A percentile compares a stretch with the other conserved stretches of the same genome.
Conservation (phyloP, 2,888 invertebrate genomes). For the Mesorhabditis sp. region DNA sequence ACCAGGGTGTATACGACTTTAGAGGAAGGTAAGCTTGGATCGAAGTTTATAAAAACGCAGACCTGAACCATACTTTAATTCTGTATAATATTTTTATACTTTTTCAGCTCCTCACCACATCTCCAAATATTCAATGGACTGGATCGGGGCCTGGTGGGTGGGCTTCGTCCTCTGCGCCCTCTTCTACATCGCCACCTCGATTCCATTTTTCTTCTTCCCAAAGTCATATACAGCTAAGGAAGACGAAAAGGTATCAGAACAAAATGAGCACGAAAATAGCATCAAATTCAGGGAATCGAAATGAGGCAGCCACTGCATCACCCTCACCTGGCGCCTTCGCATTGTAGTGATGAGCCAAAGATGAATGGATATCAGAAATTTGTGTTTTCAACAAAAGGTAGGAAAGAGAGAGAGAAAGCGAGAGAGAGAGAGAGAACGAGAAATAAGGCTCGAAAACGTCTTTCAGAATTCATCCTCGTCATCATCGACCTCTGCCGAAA, state of each 20-base stretch:
- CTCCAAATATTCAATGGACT: constrained; percentile 68
- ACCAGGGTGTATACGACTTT: constrained; percentile 41
- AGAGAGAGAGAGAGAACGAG: not conserved
- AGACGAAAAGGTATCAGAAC: not conserved
- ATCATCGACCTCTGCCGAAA: constrained; percentile 68
- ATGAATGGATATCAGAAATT: constrained; percentile 9
- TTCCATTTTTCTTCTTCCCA: constrained; percentile 70
- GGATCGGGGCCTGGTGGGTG: constrained; percentile 78
- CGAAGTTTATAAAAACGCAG: no score
- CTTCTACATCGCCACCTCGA: constrained; percentile 67
- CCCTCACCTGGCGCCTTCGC: constrained; percentile 9
- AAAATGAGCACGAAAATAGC: no score
- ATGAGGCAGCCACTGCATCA: constrained; percentile 2
- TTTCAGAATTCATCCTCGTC: constrained; percentile 50
- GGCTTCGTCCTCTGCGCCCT: constrained; percentile 65
- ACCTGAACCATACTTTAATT: no score
- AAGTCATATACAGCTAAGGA: constrained; percentile 45
- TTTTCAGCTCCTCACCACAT: constrained; percentile 64
- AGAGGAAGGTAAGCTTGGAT: constrained; percentile 21
- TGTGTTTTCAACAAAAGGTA: no score
- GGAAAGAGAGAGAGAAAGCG: no score
- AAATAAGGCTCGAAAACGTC: not conserved
- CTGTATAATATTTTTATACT: no score
- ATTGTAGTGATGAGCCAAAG: constrained; percentile 12
- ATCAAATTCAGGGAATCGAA: no score